Conservation (phyloP, 2,113 vertebrate genomes). For the Abramis brama region DNA sequence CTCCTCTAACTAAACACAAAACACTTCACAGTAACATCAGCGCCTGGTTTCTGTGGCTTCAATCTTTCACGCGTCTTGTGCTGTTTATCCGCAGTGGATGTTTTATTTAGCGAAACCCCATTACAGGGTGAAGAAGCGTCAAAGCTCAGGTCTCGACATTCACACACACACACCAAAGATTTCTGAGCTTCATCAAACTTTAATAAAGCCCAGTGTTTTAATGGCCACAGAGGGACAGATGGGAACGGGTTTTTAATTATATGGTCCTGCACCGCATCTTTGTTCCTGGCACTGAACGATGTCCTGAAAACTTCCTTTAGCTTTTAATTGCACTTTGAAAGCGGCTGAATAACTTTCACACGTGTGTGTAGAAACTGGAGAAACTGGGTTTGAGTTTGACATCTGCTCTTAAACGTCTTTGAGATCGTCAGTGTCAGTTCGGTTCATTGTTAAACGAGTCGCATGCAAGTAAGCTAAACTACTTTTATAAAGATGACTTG, state of each 20-base stretch:
- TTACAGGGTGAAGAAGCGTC: constrained; percentile 10
- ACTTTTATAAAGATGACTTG: neutral
- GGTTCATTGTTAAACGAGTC: neutral
- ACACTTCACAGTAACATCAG: neutral
- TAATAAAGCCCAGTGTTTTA: constrained; percentile 28
- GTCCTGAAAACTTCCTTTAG: neutral
- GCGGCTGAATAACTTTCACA: neutral
- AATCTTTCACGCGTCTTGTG: constrained; percentile 35
- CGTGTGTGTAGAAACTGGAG: neutral
- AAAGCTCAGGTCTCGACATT: neutral
- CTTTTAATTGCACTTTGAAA: neutral
- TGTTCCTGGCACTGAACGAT: constrained; percentile 1
- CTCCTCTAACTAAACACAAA: neutral
- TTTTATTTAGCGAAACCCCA: constrained; percentile 46
- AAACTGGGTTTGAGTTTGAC: neutral
- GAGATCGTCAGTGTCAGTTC: neutral
- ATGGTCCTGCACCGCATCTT: neutral
- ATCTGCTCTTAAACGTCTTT: neutral
- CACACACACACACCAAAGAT: neutral
- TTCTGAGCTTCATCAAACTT: constrained; percentile 16
- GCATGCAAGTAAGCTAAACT: neutral
- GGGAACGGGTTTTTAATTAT: constrained; percentile 19
- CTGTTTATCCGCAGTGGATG: constrained; percentile 40
- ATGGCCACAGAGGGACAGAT: neutral
- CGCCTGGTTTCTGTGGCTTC: neutral